phyloP scores from a whole-genome alignment of 2,797 vertebrate genomes.

The Heterohyrax brucei region DNA sequence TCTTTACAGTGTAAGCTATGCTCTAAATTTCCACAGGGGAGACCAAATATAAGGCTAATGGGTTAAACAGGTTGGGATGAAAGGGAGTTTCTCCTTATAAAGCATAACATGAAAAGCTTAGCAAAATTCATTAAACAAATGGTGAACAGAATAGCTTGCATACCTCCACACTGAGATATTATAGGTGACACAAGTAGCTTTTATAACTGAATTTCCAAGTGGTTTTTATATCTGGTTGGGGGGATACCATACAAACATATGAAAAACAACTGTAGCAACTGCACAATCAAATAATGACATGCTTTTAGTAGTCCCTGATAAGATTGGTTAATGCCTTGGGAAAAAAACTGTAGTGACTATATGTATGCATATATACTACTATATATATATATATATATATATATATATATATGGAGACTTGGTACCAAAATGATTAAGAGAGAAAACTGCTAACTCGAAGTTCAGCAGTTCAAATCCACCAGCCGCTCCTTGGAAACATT shows the following conservation, averaged over 20 bases:
- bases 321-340: slow-evolving; percentile 41
- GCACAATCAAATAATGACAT: slow-evolving; percentile 57
- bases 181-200: not conserved
- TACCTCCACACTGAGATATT: not conserved
- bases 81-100: not conserved
- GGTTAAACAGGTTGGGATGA: not conserved
- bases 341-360: slow-evolving; percentile 55
- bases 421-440: too few species aligned
- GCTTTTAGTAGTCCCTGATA: slow-evolving; percentile 37
- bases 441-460: too few species aligned
- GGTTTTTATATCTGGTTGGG: not conserved
- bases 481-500: too few species aligned
- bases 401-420: too few species aligned
- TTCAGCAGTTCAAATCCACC: too few species aligned
- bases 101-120: not conserved
- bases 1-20: not conserved
- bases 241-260: not conserved
- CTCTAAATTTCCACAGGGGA: not conserved
- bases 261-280: not conserved
- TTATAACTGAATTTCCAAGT: not conserved
- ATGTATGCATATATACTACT: too few species aligned
- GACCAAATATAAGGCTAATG: not conserved
- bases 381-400: too few species aligned
- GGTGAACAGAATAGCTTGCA: not conserved
- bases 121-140: slow-evolving; percentile 7